Evolutionary conservation across 35 echinoderm and acorn worm genomes (phyloP), one percentile per base, ranked within the genome.

Genomic region (Stichopus chloronotus): DNA sequence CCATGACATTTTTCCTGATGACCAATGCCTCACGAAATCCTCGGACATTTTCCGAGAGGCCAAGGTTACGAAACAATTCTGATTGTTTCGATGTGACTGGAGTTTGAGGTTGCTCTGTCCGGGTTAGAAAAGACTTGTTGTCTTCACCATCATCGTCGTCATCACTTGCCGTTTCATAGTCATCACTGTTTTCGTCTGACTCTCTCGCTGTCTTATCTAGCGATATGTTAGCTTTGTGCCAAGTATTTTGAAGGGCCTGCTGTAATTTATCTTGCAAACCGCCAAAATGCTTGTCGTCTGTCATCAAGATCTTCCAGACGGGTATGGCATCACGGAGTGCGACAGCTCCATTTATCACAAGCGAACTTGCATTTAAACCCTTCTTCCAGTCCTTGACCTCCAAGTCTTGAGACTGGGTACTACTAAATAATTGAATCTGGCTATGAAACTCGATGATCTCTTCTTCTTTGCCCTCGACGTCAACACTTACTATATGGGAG

Each of bases 131-230:
- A 9, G 10, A 53, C 9, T 12, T 81, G 78, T 81, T 81, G 12
- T 25, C 5, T 81, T 81, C 78, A n/a, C 25, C 23, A 58, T 5
- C 6, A 63, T 12, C 25, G 14, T 87, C 84, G 52, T 87, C 21
- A 22, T 61, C 84, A 87, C 57, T 87, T 59, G 84, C 84, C 24
- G 6, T 87, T 21, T 87, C 57, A 21, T 61, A 87, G 13, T 58
- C 19, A 52, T 81, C 78, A 52, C 52, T 81, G 3, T 22, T 30
- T 81, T 1, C 78, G 52, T 81, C 78, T 0, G 23, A 52, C 17
- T 55, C 25, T 5, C 5, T 14, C 7, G 19, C 10, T 19, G 56
- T 56, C 5, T 19, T 21, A 9, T 19, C 5, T 20, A 0, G 17
- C 2, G 56, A 59, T 10, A 9, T 59, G 8, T 59, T 59, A 4